phyloP scores from a whole-genome alignment of 2,797 vertebrate species.

The Clarias laeviceps region DNA sequence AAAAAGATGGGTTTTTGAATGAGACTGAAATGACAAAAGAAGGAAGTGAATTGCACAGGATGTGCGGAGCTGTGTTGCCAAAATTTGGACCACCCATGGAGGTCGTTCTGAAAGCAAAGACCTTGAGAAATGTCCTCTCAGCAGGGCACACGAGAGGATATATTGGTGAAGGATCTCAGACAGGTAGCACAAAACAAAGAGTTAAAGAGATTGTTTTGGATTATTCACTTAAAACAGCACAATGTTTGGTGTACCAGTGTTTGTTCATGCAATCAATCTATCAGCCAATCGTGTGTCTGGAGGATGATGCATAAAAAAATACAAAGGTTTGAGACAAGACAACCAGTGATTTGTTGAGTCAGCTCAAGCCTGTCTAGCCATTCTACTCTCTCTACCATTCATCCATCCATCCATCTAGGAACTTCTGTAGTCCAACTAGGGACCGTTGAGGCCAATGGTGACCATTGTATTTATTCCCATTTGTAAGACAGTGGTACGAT shows the following conservation, averaged over 20 bases:
- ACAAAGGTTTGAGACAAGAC: neutral
- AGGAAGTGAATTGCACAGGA: neutral
- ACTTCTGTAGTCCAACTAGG: no score
- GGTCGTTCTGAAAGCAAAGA: constrained; percentile 18
- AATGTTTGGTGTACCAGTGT: neutral
- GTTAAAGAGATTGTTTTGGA: neutral
- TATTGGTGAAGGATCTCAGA: neutral
- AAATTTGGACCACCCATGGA: neutral
- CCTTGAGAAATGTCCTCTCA: constrained; percentile 26
- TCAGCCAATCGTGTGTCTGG: neutral
- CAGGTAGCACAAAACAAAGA: neutral
- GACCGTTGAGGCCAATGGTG: no score
- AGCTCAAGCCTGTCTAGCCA: neutral
- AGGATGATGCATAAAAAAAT: neutral
- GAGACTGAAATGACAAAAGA: neutral
- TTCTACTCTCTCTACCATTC: neutral
- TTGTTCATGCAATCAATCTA: neutral
- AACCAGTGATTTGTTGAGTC: neutral
- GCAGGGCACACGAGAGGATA: neutral
- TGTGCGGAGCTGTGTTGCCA: neutral
- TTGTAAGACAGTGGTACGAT: no score
- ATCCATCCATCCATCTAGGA: no score
- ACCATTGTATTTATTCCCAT: no score
- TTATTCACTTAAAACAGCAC: neutral
- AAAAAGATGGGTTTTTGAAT: neutral